Evolutionary conservation across 2,113 vertebrate species (phyloP).

Genomic region (Taurulus bubalis): DNA sequence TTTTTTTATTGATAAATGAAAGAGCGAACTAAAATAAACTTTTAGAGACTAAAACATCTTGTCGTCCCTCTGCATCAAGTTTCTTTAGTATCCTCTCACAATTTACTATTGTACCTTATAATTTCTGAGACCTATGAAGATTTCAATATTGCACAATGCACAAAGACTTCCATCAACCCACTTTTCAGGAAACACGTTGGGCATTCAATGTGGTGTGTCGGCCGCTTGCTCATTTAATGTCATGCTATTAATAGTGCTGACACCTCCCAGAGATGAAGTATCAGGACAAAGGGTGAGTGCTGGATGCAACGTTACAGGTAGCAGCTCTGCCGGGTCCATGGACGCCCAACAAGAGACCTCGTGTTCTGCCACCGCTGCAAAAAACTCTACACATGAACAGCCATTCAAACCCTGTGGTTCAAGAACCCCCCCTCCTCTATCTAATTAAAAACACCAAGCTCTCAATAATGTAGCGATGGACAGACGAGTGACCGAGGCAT

Average conservation of each 20-base stretch:
- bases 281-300: constrained; percentile 23
- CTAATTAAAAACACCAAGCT: constrained; percentile 42
- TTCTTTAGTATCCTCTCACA: neutral
- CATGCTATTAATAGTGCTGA: constrained; percentile 49
- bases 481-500: constrained; percentile 15
- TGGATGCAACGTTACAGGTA: neutral
- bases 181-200: neutral
- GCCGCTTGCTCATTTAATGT: neutral
- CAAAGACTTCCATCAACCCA: neutral
- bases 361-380: neutral
- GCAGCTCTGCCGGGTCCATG: neutral
- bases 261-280: constrained; percentile 4
- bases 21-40: neutral
- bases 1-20: neutral
- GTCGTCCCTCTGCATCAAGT: neutral
- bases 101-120: neutral
- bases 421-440: neutral
- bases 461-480: neutral
- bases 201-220: constrained; percentile 1
- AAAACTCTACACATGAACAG: constrained; percentile 5
- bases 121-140: neutral
- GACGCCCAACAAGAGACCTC: neutral
- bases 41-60: too few relatives aligned
- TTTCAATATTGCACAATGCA: neutral
- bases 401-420: constrained; percentile 9